A percentile compares a stretch with the other conserved stretches of the same genome.
These are phyloP conservation scores for Apus apus DNA, from an alignment of 2,113 vertebrate species.

Conservation along the genomic window DNA sequence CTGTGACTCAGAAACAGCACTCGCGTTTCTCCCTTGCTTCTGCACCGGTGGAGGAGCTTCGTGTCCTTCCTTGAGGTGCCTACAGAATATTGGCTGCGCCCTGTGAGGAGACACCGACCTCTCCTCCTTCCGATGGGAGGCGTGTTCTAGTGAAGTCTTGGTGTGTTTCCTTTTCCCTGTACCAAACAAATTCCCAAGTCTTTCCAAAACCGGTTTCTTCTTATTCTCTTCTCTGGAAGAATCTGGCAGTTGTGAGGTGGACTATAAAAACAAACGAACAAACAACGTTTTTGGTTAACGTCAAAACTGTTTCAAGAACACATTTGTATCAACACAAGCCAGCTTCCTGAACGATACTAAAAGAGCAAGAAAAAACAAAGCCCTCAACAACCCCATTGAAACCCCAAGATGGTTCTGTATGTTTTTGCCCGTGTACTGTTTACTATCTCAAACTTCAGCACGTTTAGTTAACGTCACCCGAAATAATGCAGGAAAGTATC, in stretches of 20 bases:
- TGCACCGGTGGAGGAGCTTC: constrained; percentile 31
- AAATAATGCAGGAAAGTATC: not conserved
- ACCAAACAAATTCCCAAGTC: constrained; percentile 79
- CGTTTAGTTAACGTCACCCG: accelerated
- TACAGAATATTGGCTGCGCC: not conserved
- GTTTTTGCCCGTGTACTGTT: not conserved
- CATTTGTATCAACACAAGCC: not conserved
- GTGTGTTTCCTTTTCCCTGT: constrained; percentile 71
- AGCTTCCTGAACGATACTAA: not conserved
- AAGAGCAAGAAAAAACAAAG: not conserved
- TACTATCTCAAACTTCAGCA: not conserved
- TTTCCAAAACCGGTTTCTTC: constrained; percentile 81
- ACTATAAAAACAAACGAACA: constrained; percentile 67
- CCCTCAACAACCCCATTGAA: not conserved
- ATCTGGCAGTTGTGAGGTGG: constrained; percentile 72
- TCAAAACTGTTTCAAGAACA: not conserved
- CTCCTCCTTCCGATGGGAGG: constrained; percentile 21
- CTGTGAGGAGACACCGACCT: constrained; percentile 34
- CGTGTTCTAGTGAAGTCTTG: constrained; percentile 64
- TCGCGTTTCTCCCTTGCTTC: not conserved
- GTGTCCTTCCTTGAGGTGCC: constrained; percentile 20
- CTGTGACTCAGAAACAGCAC: not conserved
- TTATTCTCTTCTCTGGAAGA: constrained; percentile 74
- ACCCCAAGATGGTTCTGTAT: not conserved
- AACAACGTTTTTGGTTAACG: not conserved